Evolutionary conservation across 2,888 invertebrate species (phyloP), one percentile per base, ranked within the genome.

Genomic region (Cabera pusaria): DNA sequence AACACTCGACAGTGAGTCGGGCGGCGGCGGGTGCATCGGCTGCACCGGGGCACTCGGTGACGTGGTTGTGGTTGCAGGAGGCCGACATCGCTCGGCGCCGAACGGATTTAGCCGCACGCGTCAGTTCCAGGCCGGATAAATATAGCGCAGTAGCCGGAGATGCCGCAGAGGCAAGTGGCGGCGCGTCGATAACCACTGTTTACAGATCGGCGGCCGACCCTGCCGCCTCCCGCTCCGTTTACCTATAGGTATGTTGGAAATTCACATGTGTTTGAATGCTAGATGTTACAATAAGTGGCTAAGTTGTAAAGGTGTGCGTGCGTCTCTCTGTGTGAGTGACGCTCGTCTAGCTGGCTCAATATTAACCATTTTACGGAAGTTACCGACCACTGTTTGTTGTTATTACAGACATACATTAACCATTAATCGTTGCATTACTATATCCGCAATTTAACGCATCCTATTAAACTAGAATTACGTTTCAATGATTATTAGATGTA

Each of bases 31-130:
- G 66, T n/a, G n/a, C 60, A 64, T 67, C 60, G 66, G 53, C 38
- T 64, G 67, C 70, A 63, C 52, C 67, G 64, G 70, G 68, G 68
- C 69, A 64, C 70, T 63, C 65, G 72, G 82, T 84, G 83, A 84
- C 84, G 76, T 82, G 81, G 73, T 83, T 86, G 82, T 86, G 81
- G 82, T 86, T 86, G 76, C 87, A 87, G 87, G 85, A 84, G 80
- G 75, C 73, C 79, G 80, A 79, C 75, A 75, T 73, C 77, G 64
- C 59, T 72, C 79, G 81, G 82, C 82, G 85, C 84, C 82, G 78
- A 74, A 82, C 82, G 81, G 78, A 84, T 82, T 82, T 84, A 85
- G 84, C 81, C 81, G 64, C 59, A 57, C 80, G 77, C 83, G 82
- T 81, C 83, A 76, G 76, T 81, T 80, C 82, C 85, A 82, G 72